Evolutionary conservation across 2,888 invertebrate genomes (phyloP), one percentile per base, ranked within the genome.

Genomic region (Clunio marinus): DNA sequence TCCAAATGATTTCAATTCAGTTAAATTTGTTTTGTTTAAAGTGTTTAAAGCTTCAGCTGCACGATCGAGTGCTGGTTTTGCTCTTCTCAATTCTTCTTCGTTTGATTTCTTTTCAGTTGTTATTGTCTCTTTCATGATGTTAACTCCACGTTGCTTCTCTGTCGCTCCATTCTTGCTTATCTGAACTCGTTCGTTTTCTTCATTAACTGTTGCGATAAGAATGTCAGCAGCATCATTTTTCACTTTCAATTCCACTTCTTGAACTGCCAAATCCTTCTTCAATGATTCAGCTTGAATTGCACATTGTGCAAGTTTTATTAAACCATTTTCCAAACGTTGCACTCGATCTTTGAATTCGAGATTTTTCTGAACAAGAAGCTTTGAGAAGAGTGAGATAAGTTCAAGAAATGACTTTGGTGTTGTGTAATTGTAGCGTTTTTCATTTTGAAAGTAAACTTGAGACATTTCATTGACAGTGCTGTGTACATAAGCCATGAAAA

Each of bases 341-440:
- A 95, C 90, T 79, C 89, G 90, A 71, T 87, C 85, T 72, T 85
- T 83, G 57, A 93, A 83, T 68, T 90, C 86, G 5, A 76, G 77
- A 0, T 84, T 84, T 75, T 89, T 90, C 71, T 85, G 86, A 20
- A 77, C 82, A 24, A 91, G 76, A 4, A 91, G 77, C 75, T 90
- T 91, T 0, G 84, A 81, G 74, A 88, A 96, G 3, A 96, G 81
- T 10, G 88, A 85, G 70, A 96, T 95, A 75, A 94, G 91, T 76
- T 96, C 96, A 58, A 97, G 80, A 80, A 96, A 97, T 0, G 93
- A 91, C 80, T 97, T 97, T 0, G 96, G 96, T 0, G 96, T 97
- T 0, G 96, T 96, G 77, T 96, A 96, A 78, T 96, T 96, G 79
- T 93, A 94, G 2, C 96, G 84, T 45, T 87, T 86, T 73, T 96